Evolutionary conservation across 2,797 vertebrate species (phyloP).

Genomic region (Lepilemur septentrionalis): DNA sequence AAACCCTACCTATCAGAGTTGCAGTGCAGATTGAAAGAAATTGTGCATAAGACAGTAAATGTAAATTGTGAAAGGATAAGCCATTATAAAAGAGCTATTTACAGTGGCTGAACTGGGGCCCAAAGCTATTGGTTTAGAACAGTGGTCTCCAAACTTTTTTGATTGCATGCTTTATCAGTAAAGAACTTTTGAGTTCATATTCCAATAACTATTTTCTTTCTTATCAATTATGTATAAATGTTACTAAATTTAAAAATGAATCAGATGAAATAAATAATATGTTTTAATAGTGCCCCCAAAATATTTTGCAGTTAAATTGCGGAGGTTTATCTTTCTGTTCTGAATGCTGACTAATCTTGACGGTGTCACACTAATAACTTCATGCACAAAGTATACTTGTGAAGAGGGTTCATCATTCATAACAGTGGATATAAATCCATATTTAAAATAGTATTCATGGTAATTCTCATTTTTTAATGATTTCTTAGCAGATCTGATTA

Average conservation of each 20-base stretch:
- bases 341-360: background rate
- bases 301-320: background rate
- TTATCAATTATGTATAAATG: background rate
- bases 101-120: background rate
- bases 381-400: background rate
- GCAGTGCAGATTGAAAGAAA: background rate
- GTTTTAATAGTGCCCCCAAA: background rate
- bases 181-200: background rate
- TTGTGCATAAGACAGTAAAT: background rate
- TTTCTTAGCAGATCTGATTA: background rate
- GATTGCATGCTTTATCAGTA: background rate
- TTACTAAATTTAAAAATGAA: conserved; percentile 8
- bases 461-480: background rate
- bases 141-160: background rate
- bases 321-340: background rate
- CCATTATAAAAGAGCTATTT: background rate
- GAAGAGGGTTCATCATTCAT: background rate
- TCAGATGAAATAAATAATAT: background rate
- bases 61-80: background rate
- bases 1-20: background rate
- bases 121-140: background rate
- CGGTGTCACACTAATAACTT: background rate
- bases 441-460: background rate
- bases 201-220: background rate
- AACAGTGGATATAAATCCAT: background rate